Evolutionary conservation across 2,888 invertebrate species (phyloP), one percentile per base, ranked within the genome.

Genomic region (Synergus itoensis): DNA sequence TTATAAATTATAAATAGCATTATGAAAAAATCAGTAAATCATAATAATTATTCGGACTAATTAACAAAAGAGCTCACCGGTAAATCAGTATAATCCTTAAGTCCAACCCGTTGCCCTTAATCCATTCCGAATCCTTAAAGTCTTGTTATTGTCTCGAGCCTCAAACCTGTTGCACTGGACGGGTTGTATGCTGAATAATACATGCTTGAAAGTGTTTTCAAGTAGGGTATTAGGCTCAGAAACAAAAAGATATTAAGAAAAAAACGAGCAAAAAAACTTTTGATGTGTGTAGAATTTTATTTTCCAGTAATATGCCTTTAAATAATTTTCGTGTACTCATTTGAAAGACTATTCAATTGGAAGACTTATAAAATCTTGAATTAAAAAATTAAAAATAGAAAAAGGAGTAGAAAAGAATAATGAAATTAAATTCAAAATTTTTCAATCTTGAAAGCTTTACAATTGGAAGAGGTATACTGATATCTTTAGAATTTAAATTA

Each of bases 151-250:
- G 83, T 82, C 84, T 83, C 63, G 78, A 83, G 77, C 77, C 84
- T 84, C 82, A 86, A 85, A 90, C 91, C 90, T 91, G 90, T 90
- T 90, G 91, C 90, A 89, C 86, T 88, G 86, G 90, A 88, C 88
- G 88, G 87, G 86, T 86, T 87, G 87, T 86, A 87, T 86, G 87
- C 87, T 90, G 90, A 89, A 90, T 90, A 89, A 90, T 90, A 88
- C 87, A 89, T 88, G 87, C 4, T 73, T 73, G 36, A 48, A 73
- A 53, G 53, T 48, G 16, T 36, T 40, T n/a, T 67, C n/a, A 11
- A 36, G 16, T 18, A 28, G 28, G 14, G 5, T 69, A 16, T 48
- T 53, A 53, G 73, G 53, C 53, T 5, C n/a, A 1, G n/a, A 53
- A n/a, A 53, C 9, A 53, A 16, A 1, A n/a, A 7, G 53, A 53